Conservation (phyloP, 2,797 vertebrate species). For the Choloepus didactylus region DNA sequence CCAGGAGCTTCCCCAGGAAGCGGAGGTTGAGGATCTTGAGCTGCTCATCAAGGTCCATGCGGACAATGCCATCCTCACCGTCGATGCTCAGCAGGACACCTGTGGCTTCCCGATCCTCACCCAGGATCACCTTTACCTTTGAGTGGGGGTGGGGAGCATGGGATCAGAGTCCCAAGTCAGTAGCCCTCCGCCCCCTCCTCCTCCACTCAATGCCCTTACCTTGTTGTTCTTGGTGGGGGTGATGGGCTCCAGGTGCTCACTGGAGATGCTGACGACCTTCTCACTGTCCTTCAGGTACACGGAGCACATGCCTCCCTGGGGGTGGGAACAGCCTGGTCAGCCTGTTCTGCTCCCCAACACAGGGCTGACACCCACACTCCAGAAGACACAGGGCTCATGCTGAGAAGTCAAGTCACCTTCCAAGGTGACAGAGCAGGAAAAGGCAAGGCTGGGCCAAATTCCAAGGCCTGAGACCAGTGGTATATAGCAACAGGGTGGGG, state of each 20-base stretch:
- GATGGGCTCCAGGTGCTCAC: conserved; percentile 95
- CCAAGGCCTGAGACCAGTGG: neutral
- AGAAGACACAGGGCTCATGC: neutral
- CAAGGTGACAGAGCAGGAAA: neutral
- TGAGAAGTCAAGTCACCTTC: neutral
- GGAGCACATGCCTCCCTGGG: conserved; percentile 95
- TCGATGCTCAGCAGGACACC: conserved; percentile 96
- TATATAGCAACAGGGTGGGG: too few species aligned
- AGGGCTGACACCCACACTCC: neutral
- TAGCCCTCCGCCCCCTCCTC: neutral
- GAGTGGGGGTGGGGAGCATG: conserved; percentile 63
- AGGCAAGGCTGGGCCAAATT: neutral
- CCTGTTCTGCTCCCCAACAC: neutral
- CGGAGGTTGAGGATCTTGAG: conserved; percentile 97
- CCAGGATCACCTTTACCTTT: conserved; percentile 95
- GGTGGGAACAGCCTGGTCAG: neutral
- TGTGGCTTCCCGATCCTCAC: conserved; percentile 95
- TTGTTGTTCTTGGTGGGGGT: conserved; percentile 97
- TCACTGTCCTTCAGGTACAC: conserved; percentile 96
- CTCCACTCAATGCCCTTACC: conserved; percentile 85
- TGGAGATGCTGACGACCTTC: conserved; percentile 96
- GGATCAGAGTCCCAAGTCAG: neutral
- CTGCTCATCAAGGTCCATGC: conserved; percentile 95
- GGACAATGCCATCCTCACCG: conserved; percentile 96
- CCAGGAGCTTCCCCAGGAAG: conserved; percentile 95